Conservation (phyloP, 2,888 invertebrate species). For the Drosophila mimica region DNA sequence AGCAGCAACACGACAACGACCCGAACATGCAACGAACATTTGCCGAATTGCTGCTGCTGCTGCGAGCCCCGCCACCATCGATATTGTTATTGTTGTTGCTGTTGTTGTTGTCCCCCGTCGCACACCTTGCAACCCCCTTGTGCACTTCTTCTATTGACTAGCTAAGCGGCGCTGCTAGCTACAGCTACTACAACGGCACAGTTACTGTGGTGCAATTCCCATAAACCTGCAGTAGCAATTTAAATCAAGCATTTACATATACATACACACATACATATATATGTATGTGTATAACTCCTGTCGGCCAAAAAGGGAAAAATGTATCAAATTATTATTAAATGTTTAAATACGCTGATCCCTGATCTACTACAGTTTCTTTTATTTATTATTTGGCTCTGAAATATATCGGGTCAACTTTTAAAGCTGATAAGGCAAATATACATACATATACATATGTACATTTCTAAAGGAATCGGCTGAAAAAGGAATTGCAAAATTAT, state of each 20-base stretch:
- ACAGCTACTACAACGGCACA: constrained; percentile 42
- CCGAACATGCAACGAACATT: constrained; percentile 69
- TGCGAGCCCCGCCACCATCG: constrained; percentile 8
- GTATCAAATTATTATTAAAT: neutral
- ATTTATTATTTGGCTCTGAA: neutral
- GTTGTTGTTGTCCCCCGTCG: constrained; percentile 29
- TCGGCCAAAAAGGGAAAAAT: neutral
- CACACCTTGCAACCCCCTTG: constrained; percentile 58
- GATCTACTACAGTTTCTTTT: neutral
- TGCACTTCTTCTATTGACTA: constrained; percentile 60
- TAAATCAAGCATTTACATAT: neutral
- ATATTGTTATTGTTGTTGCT: constrained; percentile 26
- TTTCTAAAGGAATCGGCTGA: neutral
- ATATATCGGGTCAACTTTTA: neutral
- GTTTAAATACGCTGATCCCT: neutral
- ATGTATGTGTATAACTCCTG: neutral
- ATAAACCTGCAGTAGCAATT: neutral
- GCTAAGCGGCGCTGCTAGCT: constrained; percentile 55
- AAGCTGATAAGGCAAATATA: neutral
- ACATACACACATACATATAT: neutral
- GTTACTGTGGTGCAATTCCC: constrained; percentile 44
- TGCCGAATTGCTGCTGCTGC: constrained; percentile 62
- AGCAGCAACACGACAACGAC: constrained; percentile 43
- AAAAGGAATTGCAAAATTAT: neutral
- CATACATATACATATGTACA: neutral